phyloP scores from a whole-genome alignment of 2,113 vertebrate genomes.

The Gallinago undulata region DNA sequence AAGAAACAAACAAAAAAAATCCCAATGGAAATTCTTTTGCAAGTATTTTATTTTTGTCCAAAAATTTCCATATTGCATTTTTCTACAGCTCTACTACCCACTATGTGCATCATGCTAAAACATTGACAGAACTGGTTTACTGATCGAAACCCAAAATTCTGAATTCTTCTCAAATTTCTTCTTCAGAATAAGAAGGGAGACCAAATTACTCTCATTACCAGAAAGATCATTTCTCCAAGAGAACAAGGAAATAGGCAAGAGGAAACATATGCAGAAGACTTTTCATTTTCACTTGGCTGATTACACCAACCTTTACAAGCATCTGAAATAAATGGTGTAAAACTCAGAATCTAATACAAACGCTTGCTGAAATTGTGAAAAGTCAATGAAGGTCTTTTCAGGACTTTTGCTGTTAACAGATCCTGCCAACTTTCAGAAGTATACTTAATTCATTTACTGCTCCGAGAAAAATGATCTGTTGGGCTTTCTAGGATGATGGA shows the following conservation, averaged over 20 bases:
- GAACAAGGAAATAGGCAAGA: not conserved
- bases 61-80: not conserved
- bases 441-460: not conserved
- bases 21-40: not conserved
- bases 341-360: not conserved
- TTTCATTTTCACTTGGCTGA: not conserved
- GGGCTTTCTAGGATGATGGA: not conserved
- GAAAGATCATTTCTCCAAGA: not conserved
- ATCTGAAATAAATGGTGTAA: not conserved
- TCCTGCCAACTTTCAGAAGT: not conserved
- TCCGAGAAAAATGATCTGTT: not conserved
- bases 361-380: not conserved
- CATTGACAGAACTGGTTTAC: not conserved
- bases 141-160: not conserved
- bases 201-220: not conserved
- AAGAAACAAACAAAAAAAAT: not conserved
- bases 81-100: rapidly evolving
- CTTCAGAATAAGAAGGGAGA: not conserved
- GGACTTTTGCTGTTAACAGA: not conserved
- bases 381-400: not conserved
- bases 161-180: not conserved
- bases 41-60: not conserved
- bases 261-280: not conserved
- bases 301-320: not conserved
- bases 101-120: not conserved